A percentile compares a stretch with the other conserved stretches of the same genome.
Evolutionary conservation across 2,113 vertebrate genomes (phyloP).

Genomic region (Polypterus senegalus): DNA sequence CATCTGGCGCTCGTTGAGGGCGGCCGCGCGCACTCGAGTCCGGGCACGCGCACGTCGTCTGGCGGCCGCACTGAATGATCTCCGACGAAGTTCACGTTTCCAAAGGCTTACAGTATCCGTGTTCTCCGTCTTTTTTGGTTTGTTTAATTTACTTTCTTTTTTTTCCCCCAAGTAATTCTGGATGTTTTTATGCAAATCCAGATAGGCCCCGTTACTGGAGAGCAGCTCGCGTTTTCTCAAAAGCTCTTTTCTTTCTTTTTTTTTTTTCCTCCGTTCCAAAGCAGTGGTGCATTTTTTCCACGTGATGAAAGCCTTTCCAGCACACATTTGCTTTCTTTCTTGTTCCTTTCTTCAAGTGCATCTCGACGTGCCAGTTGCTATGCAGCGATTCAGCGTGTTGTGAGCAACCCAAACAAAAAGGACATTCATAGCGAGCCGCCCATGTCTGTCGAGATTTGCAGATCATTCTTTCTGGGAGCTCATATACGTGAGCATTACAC

Average conservation of each 20-base stretch:
- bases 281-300: slow-evolving; percentile 13
- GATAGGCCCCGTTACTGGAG: neutral
- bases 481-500: neutral
- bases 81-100: no score
- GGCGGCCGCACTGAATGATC: no score
- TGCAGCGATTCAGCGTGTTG: slow-evolving; percentile 3
- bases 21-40: no score
- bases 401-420: slow-evolving; percentile 21
- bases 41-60: no score
- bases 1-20: no score
- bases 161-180: neutral
- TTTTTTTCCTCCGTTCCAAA: neutral
- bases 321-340: neutral
- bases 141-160: no score
- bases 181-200: neutral
- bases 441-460: slow-evolving; percentile 11
- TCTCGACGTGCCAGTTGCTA: slow-evolving; percentile 17
- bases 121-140: no score
- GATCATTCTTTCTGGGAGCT: slow-evolving; percentile 12
- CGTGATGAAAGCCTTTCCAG: slow-evolving; percentile 9
- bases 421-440: slow-evolving; percentile 6
- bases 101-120: no score
- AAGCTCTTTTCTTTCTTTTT: slow-evolving; percentile 3
- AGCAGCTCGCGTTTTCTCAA: neutral
- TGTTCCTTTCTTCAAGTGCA: slow-evolving; percentile 7